Base-by-base conservation (phyloP, 1,140 invertebrate genomes). In the Diabrotica undecimpunctata region DNA sequence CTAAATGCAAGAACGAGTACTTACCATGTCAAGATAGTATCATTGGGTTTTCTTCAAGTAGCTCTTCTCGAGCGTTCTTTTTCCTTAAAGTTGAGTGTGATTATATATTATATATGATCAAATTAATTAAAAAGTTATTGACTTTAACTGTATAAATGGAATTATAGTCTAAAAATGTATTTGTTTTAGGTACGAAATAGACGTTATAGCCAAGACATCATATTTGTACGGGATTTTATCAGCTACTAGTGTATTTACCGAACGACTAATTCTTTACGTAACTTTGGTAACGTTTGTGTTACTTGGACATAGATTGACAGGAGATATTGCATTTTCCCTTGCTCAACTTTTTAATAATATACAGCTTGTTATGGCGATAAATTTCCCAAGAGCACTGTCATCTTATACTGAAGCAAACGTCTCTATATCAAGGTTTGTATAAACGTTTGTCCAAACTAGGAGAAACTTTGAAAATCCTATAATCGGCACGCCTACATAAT, bases 271-370 rank as follows among this genome's bases (percentile, higher is more conserved):
- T 0, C 79, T 94, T 0, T 93, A 90, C 70, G 81, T 90, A 9
- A 90, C 88, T 0, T 79, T 94, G 12, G 75, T 90, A 0, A 83
- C 87, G 0, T 91, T 86, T 66, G 84, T 90, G 2, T 72, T 91
- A 0, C 72, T 87, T 66, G 88, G 87, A 0, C 85, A 87, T 62
- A 75, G 79, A 61, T 83, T 93, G 2, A 89, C 84, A 0, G 86
- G 92, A 0, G 84, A 88, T 64, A 85, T 86, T 69, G 87, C 90
- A 9, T 92, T 92, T 76, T 87, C 90, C 7, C 81, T 90, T 64
- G 86, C 89, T 36, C 85, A 89, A 62, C 86, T 92, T 70, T 89
- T 88, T 73, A 91, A 92, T 74, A 82, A 87, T 51, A 74, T 92
- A n/a, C 86, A 90, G 70, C 74, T 88, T 0, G 86, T 87, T 12